Evolutionary conservation across 2,888 invertebrate genomes (phyloP), one percentile per base, ranked within the genome.

Genomic region (Portevinia maculata): DNA sequence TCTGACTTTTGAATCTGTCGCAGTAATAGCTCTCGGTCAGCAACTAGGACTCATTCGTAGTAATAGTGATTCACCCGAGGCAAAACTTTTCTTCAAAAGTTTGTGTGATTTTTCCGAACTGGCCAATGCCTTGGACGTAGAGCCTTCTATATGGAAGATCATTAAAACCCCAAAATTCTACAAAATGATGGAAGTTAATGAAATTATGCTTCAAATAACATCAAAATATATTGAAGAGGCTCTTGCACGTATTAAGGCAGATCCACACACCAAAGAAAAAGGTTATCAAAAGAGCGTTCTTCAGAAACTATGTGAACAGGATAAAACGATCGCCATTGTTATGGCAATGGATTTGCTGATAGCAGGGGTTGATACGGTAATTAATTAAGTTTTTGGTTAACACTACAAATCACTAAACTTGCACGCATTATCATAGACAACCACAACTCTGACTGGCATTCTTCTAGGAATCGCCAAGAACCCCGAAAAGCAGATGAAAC

Each of bases 381-480:
- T 3, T 0, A 3, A 4, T n/a, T 34, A n/a, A 4, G 1, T 34
- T 34, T n/a, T 13, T 3, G 5, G 11, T 62, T 34, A n/a, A 3
- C 3, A 50, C 76, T 88, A n/a, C n/a, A n/a, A n/a, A n/a, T n/a
- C n/a, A n/a, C n/a, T n/a, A n/a, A n/a, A n/a, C n/a, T n/a, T n/a
- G n/a, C n/a, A n/a, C n/a, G n/a, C n/a, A n/a, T n/a, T n/a, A n/a
- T n/a, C 87, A 52, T 86, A 94, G 94, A 92, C 93, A 0, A 91
- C 92, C 9, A 93, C 93, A 44, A 91, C 92, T 0, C 88, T 92
- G 3, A 91, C 92, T 1, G 91, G 91, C 19, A 90, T 92, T 5
- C 88, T 95, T 0, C 94, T 94, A 84, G 92, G 93, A 41, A 88
- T 96, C 19, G 93, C 95, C 0, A 91, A 89, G 44, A 92, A 95